Conservation (phyloP, 2,888 invertebrate species). For the Diaprepes abbreviatus region DNA sequence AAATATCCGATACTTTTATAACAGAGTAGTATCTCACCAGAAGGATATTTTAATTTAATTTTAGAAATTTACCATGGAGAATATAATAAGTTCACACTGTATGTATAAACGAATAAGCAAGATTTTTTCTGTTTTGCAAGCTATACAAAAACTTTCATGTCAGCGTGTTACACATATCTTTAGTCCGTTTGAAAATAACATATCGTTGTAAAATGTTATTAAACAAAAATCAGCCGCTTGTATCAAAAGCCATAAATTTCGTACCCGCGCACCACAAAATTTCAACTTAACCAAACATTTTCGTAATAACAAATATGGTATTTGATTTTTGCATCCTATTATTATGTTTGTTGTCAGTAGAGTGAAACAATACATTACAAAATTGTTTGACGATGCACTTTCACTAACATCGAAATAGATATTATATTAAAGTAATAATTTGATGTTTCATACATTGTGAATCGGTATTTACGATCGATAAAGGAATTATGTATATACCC, state of each 20-base stretch:
- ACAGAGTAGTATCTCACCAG: too few relatives aligned
- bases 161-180: too few relatives aligned
- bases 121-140: too few relatives aligned
- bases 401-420: constrained; percentile 21
- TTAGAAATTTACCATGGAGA: too few relatives aligned
- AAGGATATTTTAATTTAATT: too few relatives aligned
- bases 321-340: constrained; percentile 24
- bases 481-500: too few relatives aligned
- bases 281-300: background rate
- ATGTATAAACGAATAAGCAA: too few relatives aligned
- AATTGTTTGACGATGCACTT: constrained; percentile 22
- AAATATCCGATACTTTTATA: too few relatives aligned
- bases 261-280: background rate
- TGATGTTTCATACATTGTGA: background rate
- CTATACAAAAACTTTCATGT: too few relatives aligned
- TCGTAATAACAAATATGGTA: constrained; percentile 17
- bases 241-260: background rate
- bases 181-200: too few relatives aligned
- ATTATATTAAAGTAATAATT: constrained; percentile 6
- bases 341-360: constrained; percentile 26
- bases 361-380: constrained; percentile 31
- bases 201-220: background rate
- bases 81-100: too few relatives aligned
- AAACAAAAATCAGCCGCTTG: background rate
- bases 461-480: too few relatives aligned